A percentile compares a stretch with the other conserved stretches of the same genome.
These are phyloP conservation scores for Pangasius krempfi DNA, from an alignment of 2,797 vertebrate genomes.

Conservation along the genomic window DNA sequence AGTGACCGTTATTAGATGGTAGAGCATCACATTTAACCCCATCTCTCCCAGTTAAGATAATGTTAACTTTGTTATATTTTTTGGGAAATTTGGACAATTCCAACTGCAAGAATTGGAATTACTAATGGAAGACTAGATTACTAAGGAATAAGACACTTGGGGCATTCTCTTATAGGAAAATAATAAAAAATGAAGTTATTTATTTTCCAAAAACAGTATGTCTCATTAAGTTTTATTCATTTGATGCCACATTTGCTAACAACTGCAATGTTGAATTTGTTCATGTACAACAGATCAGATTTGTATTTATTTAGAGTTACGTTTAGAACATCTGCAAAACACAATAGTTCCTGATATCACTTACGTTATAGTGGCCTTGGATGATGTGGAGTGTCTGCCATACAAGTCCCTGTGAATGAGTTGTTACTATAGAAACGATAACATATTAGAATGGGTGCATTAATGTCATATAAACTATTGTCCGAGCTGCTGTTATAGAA, in stretches of 20 bases:
- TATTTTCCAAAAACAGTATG: not conserved
- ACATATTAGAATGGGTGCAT: not conserved
- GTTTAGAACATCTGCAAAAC: not conserved
- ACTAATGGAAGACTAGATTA: not conserved
- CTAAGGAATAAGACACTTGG: not conserved
- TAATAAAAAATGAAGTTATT: not conserved
- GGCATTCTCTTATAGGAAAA: not conserved
- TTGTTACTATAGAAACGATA: not conserved
- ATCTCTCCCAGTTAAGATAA: not conserved
- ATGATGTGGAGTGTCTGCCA: not conserved
- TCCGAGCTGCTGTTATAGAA: not conserved
- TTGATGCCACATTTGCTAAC: not conserved
- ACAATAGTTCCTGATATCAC: not conserved
- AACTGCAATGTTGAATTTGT: not conserved
- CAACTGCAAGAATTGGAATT: not conserved
- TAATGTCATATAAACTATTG: not conserved
- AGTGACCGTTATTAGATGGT: no score
- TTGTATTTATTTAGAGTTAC: not conserved
- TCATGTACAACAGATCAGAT: not conserved
- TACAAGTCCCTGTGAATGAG: not conserved
- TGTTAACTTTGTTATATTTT: not conserved
- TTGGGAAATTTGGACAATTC: not conserved
- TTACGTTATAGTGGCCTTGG: not conserved
- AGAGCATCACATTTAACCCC: no score
- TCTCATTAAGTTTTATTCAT: not conserved